Evolutionary conservation across 2,113 vertebrate genomes (phyloP), one percentile per base, ranked within the genome.

Genomic region (Mionectes macconnelli): DNA sequence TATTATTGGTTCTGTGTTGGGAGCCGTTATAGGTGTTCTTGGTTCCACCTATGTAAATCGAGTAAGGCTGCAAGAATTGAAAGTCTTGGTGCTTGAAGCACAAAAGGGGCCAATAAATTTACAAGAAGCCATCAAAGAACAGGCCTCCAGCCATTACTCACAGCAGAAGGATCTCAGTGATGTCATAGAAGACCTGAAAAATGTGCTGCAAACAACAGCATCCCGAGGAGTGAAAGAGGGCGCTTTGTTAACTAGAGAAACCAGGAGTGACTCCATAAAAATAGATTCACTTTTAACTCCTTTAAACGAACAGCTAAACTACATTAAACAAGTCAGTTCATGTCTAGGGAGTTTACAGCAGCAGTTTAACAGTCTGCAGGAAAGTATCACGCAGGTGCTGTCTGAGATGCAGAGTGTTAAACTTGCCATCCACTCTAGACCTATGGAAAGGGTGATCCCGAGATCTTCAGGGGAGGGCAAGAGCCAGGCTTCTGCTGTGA

Each of bases 21-120:
- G 99, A 14, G 99, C 99, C 13, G 57, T 99, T 89, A 99, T 99
- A 14, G 99, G 99, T 6, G 99, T 99, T 93, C 98, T 99, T 95
- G 99, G 99, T 23, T 99, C 99, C 14, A 99, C 99, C 4, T 99
- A 99, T 4, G 76, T 99, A 87, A 99, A 99, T 96, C 98, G 99
- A 1, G 99, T 99, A 12, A 98, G 99, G 47, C 98, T 99, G 39
- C 99, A 99, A 96, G 99, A 99, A 94, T 95, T 99, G 62, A 99
- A 99, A 97, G 97, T 84, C 72, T 97, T 99, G 77, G 98, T 99
- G 49, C 97, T 99, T 88, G 99, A 99, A 96, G 99, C 99, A 6
- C 99, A 99, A 95, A 99, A 99, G 85, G 99, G 99, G 59, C 99
- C 99, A 4, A 96, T 98, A 84, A 99, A 98, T 89, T 98, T 99